Evolutionary conservation across 2,797 vertebrate genomes (phyloP), one percentile per base, ranked within the genome.

Genomic region (Siniperca undulata): DNA sequence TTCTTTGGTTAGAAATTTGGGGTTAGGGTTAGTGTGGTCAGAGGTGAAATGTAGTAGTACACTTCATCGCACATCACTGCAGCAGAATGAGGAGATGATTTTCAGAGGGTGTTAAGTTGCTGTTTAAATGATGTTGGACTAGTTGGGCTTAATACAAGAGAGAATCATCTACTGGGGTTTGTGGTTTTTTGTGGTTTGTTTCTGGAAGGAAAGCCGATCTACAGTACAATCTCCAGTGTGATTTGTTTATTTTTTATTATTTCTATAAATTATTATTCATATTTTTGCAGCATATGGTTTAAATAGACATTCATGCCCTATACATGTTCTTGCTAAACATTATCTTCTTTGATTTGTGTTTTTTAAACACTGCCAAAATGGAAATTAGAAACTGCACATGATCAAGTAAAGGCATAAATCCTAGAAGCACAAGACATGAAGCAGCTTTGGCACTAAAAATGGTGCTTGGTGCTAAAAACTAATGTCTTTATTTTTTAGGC

Each of bases 121-220:
- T 52, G 9, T 62, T 71, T 19, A 34, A 81, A 36, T 78, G 0
- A 68, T 36, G 40, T 75, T 42, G 38, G 48, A 65, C 50, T 66
- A 2, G 7, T 70, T 55, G 17, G 30, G 46, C 48, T 76, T 58
- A 40, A 64, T 69, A 40, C 38, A 38, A 60, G 12, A 67, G 20
- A 30, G 30, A 72, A 58, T 70, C 42, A 7, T 52, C 73, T 68
- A 1, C 27, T 6, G 38, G 67, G 64, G 55, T 56, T 74, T 73
- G 52, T 22, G 66, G 65, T 69, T 74, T 11, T 75, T 34, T 71
- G 64, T 75, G 65, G 67, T 68, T 77, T 79, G n/a, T 73, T 59
- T 12, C 44, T 70, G 14, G 34, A 81, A 56, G 38, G 14, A 74
- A 73, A 64, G 56, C 19, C 8, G 2, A 68, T 42, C 11, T 42